A percentile compares a stretch with the other conserved stretches of the same genome.
phyloP scores from a whole-genome alignment of 2,888 invertebrate species.

The Drosophila kambysellisi region DNA sequence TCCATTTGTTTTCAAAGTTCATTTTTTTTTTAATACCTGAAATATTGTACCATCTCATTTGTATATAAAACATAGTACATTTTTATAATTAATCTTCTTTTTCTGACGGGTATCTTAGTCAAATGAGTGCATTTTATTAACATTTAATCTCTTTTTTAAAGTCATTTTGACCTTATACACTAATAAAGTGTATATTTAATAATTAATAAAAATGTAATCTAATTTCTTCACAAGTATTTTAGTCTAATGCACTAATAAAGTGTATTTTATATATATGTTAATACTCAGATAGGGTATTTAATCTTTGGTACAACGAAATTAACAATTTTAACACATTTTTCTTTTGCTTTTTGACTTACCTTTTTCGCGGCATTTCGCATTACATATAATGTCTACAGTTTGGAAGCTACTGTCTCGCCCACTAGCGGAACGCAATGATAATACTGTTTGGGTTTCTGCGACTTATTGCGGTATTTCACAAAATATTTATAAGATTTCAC shows the following conservation, averaged over 20 bases:
- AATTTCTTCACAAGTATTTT: neutral
- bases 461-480: constrained; percentile 18
- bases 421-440: constrained; percentile 13
- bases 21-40: neutral
- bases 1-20: neutral
- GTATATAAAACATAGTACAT: neutral
- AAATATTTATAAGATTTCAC: constrained; percentile 5
- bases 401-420: constrained; percentile 11
- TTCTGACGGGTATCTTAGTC: neutral
- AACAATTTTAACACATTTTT: neutral
- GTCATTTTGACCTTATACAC: neutral
- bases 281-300: neutral
- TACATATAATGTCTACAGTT: constrained; percentile 41
- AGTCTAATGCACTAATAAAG: neutral
- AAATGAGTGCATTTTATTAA: neutral
- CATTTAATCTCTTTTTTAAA: neutral
- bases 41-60: neutral
- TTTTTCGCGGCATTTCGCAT: constrained; percentile 77
- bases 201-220: neutral
- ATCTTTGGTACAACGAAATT: neutral
- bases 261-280: neutral
- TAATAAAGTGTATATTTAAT: neutral
- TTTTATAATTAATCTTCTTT: neutral
- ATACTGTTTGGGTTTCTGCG: constrained; percentile 24
- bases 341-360: constrained; percentile 65